phyloP scores from a whole-genome alignment of 2,797 vertebrate genomes.

The Eurystomus glaucurus region DNA sequence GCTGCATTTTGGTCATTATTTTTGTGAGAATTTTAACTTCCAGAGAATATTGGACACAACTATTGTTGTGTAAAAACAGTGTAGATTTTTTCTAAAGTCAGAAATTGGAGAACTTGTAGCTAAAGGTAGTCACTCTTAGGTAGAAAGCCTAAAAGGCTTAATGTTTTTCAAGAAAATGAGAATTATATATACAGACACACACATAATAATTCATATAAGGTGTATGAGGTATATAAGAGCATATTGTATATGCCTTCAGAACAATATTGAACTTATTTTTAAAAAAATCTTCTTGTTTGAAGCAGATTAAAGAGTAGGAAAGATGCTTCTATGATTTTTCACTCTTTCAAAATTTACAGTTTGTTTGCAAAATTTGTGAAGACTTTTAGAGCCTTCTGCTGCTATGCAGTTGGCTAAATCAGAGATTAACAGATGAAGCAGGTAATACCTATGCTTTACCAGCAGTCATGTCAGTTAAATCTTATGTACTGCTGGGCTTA shows the following conservation, averaged over 20 bases:
- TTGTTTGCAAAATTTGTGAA: background rate
- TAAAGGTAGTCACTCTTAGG: background rate
- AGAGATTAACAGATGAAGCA: background rate
- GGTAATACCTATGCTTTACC: background rate
- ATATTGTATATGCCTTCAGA: background rate
- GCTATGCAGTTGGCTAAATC: background rate
- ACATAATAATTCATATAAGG: background rate
- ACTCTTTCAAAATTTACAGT: background rate
- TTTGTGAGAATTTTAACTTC: background rate
- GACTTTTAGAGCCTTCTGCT: background rate
- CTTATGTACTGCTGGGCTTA: conserved; percentile 27
- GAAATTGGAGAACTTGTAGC: background rate
- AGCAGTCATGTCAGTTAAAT: conserved; percentile 13
- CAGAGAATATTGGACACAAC: background rate
- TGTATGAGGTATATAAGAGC: no score
- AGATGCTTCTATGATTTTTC: background rate
- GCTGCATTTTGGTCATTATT: background rate
- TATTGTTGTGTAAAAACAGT: background rate
- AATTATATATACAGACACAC: background rate
- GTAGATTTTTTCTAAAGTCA: background rate
- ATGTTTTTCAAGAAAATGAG: background rate
- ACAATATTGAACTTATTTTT: background rate
- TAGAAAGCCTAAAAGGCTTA: background rate
- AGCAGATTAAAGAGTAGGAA: background rate
- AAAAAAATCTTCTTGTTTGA: background rate